Evolutionary conservation across 1,140 invertebrate species (phyloP).

Genomic region (Mizuhopecten yessoensis): DNA sequence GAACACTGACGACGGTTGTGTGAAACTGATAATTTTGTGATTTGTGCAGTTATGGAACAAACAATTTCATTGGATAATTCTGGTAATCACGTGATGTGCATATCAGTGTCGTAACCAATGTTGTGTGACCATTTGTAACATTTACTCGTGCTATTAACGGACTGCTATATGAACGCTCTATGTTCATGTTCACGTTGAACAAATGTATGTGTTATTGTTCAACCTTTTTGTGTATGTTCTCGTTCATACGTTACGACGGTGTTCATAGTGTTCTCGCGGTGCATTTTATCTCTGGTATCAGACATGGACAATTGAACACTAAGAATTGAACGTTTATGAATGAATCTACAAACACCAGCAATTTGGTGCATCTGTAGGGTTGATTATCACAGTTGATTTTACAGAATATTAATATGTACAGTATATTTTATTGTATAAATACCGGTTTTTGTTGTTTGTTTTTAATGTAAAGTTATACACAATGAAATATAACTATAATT

Average conservation of each 20-base stretch:
- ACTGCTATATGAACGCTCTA: not conserved
- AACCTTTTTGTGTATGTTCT: not conserved
- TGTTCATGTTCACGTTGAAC: constrained; percentile 32
- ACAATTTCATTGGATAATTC: constrained; percentile 35
- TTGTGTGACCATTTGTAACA: constrained; percentile 38
- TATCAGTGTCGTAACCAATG: constrained; percentile 38
- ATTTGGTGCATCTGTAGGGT: constrained; percentile 3
- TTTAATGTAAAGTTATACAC: constrained; percentile 35
- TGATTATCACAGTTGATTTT: not conserved
- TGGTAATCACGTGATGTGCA: constrained; percentile 33
- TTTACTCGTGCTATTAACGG: not conserved
- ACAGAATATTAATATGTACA: not conserved
- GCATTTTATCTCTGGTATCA: not conserved
- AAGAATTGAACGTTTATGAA: not conserved
- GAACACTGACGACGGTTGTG: not conserved
- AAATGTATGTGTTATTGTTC: not conserved
- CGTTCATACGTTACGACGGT: not conserved
- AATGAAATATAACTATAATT: not conserved
- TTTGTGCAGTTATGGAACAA: constrained; percentile 23
- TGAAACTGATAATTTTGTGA: not conserved
- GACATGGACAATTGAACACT: not conserved
- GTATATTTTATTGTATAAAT: constrained; percentile 31
- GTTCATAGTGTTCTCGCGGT: not conserved
- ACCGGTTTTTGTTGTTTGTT: constrained; percentile 38
- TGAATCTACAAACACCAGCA: not conserved